Evolutionary conservation across 2,797 vertebrate genomes (phyloP), one percentile per base, ranked within the genome.

Genomic region (Dicrostonyx torquatus): DNA sequence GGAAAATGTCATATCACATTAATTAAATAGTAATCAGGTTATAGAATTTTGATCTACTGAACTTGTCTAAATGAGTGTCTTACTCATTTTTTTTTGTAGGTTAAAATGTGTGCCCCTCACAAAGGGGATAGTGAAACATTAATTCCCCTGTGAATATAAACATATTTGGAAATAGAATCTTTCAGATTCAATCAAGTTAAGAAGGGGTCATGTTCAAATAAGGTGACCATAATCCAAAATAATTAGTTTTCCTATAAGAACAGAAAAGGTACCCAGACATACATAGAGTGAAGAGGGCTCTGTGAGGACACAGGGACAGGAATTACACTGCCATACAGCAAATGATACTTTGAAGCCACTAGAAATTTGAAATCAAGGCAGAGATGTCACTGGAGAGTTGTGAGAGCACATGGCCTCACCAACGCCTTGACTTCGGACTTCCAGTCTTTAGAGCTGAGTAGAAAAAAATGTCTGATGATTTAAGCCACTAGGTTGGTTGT

Each of bases 61-160:
- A n/a, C n/a, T n/a, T n/a, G n/a, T n/a, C n/a, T n/a, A n/a, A n/a
- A n/a, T n/a, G n/a, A n/a, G n/a, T 62, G 9, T 85, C 24, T 78
- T 70, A 86, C 43, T 84, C 37, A 70, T 12, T 58, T 80, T 97
- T 80, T 97, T 80, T 96, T 68, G 48, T 20, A 20, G 60, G 20
- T 78, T 91, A 75, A 95, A 91, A 60, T 83, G 24, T 91, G 60
- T 37, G 53, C 17, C 40, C 11, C 45, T 6, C 13, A 15, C 3
- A 43, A 76, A 95, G 73, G 64, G 31, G 88, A 53, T 64, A n/a
- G 34, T 87, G 17, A 43, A 76, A 12, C 64, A 26, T 29, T 76
- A 94, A 90, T 87, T 14, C 18, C 29, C 24, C 0, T 34, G 13
- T 88, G 60, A 92, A 76, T 80, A 24, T 64, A n/a, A 85, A 26